Percentiles rank a stretch among this genome's conserved stretches.
phyloP scores from a whole-genome alignment of 2,113 vertebrate species.

The Aphyosemion australe region DNA sequence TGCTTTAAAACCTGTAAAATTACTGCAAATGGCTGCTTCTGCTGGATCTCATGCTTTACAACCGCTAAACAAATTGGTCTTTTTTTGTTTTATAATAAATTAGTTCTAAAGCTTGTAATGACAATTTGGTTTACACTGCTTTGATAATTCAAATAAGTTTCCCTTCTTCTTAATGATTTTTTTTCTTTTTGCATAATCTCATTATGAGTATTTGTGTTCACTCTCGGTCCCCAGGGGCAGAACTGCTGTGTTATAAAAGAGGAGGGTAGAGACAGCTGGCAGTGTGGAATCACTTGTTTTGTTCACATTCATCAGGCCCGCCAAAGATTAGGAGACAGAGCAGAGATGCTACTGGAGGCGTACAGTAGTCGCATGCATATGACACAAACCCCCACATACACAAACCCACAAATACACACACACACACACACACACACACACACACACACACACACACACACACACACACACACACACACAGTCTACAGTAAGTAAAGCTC shows the following conservation, averaged over 20 bases:
- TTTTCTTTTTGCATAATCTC: slow-evolving; percentile 53
- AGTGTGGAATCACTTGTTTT: slow-evolving; percentile 58
- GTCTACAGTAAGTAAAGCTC: slow-evolving; percentile 20
- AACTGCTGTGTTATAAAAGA: slow-evolving; percentile 42
- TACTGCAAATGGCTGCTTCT: background rate
- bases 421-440: too few species aligned
- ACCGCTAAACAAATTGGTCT: background rate
- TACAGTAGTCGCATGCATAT: slow-evolving; percentile 20
- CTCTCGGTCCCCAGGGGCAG: slow-evolving; percentile 34
- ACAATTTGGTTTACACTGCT: slow-evolving; percentile 39
- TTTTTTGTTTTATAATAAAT: slow-evolving; percentile 7
- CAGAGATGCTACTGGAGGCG: slow-evolving; percentile 45
- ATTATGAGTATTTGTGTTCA: slow-evolving; percentile 67
- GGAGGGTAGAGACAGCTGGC: slow-evolving; percentile 66
- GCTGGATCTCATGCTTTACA: background rate
- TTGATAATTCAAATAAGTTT: slow-evolving; percentile 40
- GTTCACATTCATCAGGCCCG: slow-evolving; percentile 63
- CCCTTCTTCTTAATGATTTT: slow-evolving; percentile 58
- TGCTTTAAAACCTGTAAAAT: slow-evolving; percentile 8
- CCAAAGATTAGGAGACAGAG: slow-evolving; percentile 63
- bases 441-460: slow-evolving; percentile 8
- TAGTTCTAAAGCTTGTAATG: slow-evolving; percentile 24
- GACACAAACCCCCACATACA: background rate
- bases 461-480: slow-evolving; percentile 47
- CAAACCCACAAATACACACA: too few species aligned